A percentile compares a stretch with the other conserved stretches of the same genome.
Evolutionary conservation across 2,113 vertebrate genomes (phyloP).

Genomic region (Dinomys branickii): DNA sequence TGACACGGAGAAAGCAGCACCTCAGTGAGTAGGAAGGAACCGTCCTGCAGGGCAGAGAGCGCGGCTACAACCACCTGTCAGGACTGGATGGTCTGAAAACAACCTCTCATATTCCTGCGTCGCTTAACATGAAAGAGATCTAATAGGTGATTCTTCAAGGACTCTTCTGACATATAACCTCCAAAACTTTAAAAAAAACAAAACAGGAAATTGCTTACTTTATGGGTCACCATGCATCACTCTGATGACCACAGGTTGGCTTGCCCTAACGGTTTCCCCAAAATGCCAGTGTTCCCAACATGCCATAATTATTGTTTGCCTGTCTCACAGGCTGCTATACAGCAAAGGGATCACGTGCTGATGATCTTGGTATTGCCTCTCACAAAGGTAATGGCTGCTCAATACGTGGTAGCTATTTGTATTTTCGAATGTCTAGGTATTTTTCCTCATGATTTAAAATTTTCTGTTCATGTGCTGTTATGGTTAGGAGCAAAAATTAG

Average conservation of each 20-base stretch:
- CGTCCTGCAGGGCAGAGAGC: background rate
- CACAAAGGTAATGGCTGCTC: background rate
- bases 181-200: no score
- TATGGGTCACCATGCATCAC: background rate
- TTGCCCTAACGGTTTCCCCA: background rate
- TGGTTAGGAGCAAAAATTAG: background rate
- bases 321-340: background rate
- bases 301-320: background rate
- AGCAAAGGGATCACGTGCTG: background rate
- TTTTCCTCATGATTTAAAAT: conserved; percentile 7
- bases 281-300: background rate
- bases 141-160: background rate
- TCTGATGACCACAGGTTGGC: background rate
- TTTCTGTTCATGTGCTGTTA: background rate
- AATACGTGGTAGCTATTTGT: background rate
- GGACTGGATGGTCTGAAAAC: background rate
- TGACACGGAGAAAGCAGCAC: background rate
- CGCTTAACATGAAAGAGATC: background rate
- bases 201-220: background rate
- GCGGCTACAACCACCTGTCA: background rate
- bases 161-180: background rate
- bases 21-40: background rate
- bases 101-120: background rate
- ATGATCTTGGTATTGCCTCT: background rate
- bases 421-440: conserved; percentile 43